phyloP scores from a whole-genome alignment of 1,140 invertebrate species.

The Nixonia krombeini region DNA sequence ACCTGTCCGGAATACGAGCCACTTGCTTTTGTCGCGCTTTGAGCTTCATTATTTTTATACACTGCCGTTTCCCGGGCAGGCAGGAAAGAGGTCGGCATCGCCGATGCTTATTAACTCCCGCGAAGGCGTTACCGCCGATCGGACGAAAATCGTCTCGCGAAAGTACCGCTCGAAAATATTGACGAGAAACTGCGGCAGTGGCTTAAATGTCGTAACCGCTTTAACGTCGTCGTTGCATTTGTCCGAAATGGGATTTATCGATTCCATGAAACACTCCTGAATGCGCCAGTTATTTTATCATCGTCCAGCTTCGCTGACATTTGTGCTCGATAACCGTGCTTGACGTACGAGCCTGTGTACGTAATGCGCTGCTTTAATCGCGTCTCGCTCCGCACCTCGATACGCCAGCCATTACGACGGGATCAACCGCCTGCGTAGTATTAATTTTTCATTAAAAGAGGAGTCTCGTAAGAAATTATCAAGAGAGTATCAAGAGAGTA shows the following conservation, averaged over 20 bases:
- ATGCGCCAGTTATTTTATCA: too few species aligned
- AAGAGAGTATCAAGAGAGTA: too few species aligned
- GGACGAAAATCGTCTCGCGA: background rate
- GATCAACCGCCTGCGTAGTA: too few species aligned
- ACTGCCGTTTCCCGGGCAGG: too few species aligned
- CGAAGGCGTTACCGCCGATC: background rate
- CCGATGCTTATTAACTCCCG: too few species aligned
- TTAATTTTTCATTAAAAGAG: too few species aligned
- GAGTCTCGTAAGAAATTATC: too few species aligned
- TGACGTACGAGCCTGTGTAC: background rate
- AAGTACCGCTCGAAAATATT: too few species aligned
- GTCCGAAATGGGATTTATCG: constrained; percentile 22
- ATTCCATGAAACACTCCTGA: constrained; percentile 10
- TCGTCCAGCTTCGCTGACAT: background rate
- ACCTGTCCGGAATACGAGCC: background rate
- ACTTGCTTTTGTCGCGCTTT: background rate
- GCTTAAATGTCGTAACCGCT: constrained; percentile 1
- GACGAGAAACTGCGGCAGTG: background rate
- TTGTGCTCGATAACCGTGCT: background rate
- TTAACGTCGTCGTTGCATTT: background rate
- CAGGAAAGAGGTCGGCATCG: too few species aligned
- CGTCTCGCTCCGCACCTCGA: too few species aligned
- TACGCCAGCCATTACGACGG: too few species aligned
- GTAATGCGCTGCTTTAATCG: too few species aligned
- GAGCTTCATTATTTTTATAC: background rate